Conservation (phyloP, 2,113 vertebrate genomes). For the Urocynchramus pylzowi region DNA sequence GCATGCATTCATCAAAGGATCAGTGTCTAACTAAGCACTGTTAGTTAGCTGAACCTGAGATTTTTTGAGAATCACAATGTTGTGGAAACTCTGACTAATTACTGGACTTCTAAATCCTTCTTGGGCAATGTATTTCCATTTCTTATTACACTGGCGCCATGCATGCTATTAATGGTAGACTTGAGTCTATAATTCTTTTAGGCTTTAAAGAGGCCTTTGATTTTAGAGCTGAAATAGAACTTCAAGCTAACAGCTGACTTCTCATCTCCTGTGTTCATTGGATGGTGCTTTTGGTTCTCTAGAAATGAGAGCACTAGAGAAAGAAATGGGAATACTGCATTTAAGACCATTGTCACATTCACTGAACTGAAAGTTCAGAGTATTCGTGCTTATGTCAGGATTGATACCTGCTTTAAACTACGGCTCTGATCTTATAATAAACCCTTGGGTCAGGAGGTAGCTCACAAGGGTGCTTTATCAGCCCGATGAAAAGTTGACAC, state of each 20-base stretch:
- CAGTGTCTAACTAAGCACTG: slow-evolving; percentile 8
- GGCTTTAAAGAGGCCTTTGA: slow-evolving; percentile 21
- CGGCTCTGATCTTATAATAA: not conserved
- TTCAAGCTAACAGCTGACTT: not conserved
- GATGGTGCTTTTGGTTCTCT: not conserved
- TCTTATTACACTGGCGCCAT: slow-evolving; percentile 38
- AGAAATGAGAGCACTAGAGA: not conserved
- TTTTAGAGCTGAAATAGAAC: slow-evolving; percentile 8
- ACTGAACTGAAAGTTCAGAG: not conserved
- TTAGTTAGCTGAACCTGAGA: not conserved
- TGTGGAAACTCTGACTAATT: slow-evolving; percentile 20
- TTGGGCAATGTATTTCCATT: slow-evolving; percentile 6
- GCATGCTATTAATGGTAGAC: slow-evolving; percentile 23
- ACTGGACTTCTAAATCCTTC: slow-evolving; percentile 21
- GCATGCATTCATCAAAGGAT: slow-evolving; percentile 21
- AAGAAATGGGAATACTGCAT: not conserved
- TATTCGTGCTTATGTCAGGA: not conserved
- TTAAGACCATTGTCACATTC: not conserved
- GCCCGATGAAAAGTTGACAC: not conserved
- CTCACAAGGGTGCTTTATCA: not conserved
- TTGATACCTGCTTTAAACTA: not conserved
- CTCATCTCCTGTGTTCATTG: not conserved
- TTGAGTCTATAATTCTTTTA: slow-evolving; percentile 10
- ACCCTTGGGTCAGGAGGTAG: not conserved
- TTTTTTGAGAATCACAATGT: not conserved